Evolutionary conservation across 2,797 vertebrate species (phyloP).

Genomic region (Pseudochirops corinnae): DNA sequence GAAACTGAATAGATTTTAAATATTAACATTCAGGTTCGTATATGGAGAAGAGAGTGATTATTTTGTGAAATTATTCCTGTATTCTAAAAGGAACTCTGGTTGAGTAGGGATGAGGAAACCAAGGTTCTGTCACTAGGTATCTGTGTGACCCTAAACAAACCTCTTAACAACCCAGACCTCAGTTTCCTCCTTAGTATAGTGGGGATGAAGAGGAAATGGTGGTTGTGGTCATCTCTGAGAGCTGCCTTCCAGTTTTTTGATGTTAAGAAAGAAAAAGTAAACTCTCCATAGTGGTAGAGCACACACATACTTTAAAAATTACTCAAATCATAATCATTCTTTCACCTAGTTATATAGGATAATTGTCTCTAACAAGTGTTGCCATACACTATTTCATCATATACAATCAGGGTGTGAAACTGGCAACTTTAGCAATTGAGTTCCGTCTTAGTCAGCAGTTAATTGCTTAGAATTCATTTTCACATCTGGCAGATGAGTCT

Average conservation of each 20-base stretch:
- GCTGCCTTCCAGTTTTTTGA: not conserved
- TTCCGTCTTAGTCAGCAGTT: not conserved
- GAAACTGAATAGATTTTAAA: not conserved
- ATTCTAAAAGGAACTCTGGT: not conserved
- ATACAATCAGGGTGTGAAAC: not conserved
- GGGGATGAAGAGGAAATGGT: not conserved
- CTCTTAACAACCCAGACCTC: not conserved
- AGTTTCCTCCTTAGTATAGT: not conserved
- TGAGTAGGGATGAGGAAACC: not conserved
- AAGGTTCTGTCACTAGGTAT: not conserved
- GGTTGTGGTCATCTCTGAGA: not conserved
- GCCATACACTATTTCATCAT: not conserved
- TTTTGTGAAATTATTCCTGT: not conserved
- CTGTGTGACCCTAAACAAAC: too few species aligned
- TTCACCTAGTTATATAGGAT: not conserved
- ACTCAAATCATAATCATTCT: not conserved
- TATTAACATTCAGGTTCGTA: not conserved
- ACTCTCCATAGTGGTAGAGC: not conserved
- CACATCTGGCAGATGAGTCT: not conserved
- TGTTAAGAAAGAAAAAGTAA: not conserved
- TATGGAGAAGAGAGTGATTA: not conserved
- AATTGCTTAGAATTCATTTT: not conserved
- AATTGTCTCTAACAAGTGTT: not conserved
- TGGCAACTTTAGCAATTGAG: not conserved
- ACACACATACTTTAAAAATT: not conserved